Evolutionary conservation across 2,888 invertebrate genomes (phyloP), one percentile per base, ranked within the genome.

Genomic region (Ashinkailepas kermadecensis): DNA sequence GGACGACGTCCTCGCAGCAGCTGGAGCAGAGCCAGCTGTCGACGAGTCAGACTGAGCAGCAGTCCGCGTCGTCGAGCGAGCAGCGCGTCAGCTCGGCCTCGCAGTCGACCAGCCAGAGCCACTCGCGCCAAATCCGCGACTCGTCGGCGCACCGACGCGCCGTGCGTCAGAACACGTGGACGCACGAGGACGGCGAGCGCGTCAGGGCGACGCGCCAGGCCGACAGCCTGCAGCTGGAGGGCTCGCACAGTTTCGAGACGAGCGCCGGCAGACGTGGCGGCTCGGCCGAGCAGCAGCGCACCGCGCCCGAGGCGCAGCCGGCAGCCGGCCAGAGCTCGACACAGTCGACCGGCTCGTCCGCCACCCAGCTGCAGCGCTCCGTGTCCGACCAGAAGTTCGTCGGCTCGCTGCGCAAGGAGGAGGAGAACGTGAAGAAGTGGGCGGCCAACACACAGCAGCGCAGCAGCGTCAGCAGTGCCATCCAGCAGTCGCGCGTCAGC

Each of bases 121-220:
- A 13, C 21, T 11, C 54, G 54, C 74, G 74, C 18, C 74, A 74
- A 21, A 74, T 74, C 74, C 74, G 74, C 56, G 74, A 74, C 74
- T 74, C 74, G 21, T 74, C 74, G 18, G 74, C 74, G 54, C 74
- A 74, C 74, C 74, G 74, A 9, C 74, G 74, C 74, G 90, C 91
- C 21, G 86, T 88, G 25, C 89, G 92, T 82, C 89, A 92, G 84
- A 89, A 92, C 80, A 92, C 92, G 0, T 92, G 92, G 91, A 92
- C 92, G 0, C 92, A 92, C 86, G 92, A 93, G 87, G 92, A 92
- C 85, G 90, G 91, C 39, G 92, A 93, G 84, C 74, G 54, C 18
- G 74, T 11, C 18, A 54, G 56, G 74, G 21, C 74, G 21, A 23
- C 56, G 18, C 54, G 74, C 10, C 74, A 74, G 9, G 74, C 74